A percentile compares a stretch with the other conserved stretches of the same genome.
Evolutionary conservation across 2,797 vertebrate genomes (phyloP).

Genomic region (Sebastes hubbsi): DNA sequence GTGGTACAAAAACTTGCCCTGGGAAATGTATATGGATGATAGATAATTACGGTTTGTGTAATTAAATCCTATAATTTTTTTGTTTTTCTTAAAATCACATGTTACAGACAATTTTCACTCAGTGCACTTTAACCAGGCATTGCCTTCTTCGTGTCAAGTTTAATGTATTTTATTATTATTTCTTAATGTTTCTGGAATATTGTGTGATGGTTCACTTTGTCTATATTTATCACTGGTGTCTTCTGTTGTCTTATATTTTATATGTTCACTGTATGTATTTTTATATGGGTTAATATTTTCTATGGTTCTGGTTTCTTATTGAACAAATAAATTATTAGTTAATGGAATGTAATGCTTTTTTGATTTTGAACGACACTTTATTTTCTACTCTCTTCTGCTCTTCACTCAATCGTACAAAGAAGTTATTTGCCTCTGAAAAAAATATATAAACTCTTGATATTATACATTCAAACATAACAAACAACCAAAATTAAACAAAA

Average conservation of each 20-base stretch:
- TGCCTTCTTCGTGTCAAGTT: not conserved
- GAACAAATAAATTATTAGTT: conserved; percentile 41
- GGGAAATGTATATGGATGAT: not conserved
- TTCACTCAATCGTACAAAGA: not conserved
- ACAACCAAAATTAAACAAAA: not conserved
- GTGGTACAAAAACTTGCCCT: not conserved
- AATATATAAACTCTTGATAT: not conserved
- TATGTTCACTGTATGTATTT: not conserved
- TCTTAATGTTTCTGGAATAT: not conserved
- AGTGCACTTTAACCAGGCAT: conserved; percentile 34
- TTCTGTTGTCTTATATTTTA: not conserved
- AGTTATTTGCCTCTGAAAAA: not conserved
- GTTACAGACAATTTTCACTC: not conserved
- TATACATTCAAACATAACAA: not conserved
- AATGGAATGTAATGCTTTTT: not conserved
- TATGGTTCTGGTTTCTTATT: conserved; percentile 14
- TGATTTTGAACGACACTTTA: not conserved
- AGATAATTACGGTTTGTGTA: not conserved
- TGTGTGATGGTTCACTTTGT: not conserved
- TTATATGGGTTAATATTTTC: not conserved
- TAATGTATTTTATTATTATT: not conserved
- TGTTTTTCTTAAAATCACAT: not conserved
- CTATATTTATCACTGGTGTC: not conserved
- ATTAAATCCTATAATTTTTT: not conserved
- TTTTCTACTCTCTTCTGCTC: not conserved